Evolutionary conservation across 2,888 invertebrate genomes (phyloP).

Genomic region (Agriotes lineatus): DNA sequence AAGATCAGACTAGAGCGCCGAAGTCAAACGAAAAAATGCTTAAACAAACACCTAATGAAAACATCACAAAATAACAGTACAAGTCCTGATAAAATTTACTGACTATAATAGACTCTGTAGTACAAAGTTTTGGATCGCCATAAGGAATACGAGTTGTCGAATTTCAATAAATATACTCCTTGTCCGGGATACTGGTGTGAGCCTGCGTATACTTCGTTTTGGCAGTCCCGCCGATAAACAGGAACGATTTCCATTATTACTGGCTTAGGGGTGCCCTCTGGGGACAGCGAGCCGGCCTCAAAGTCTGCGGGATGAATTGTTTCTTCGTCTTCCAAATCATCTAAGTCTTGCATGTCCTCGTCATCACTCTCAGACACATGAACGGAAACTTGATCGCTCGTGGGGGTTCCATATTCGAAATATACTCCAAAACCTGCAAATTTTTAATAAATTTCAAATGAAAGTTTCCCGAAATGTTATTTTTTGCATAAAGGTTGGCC

Average conservation of each 20-base stretch:
- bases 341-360: constrained; percentile 82
- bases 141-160: constrained; percentile 98
- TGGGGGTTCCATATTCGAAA: constrained; percentile 96
- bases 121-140: constrained; percentile 99
- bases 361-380: constrained; percentile 97
- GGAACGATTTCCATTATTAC: constrained; percentile 90
- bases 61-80: constrained; percentile 13
- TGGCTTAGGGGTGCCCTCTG: constrained; percentile 65
- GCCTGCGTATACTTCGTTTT: constrained; percentile 97
- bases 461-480: too few relatives aligned
- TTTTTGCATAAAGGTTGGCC: too few relatives aligned
- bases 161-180: constrained; percentile 97
- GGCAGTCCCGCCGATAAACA: constrained; percentile 95
- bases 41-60: constrained; percentile 14
- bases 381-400: constrained; percentile 88
- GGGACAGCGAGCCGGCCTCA: constrained; percentile 69
- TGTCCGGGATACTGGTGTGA: constrained; percentile 97
- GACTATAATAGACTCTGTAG: constrained; percentile 98
- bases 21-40: background rate
- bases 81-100: constrained; percentile 59
- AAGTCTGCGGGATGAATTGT: constrained; percentile 68
- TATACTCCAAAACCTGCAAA: constrained; percentile 89
- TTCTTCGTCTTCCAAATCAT: constrained; percentile 69
- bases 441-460: background rate
- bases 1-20: constrained; percentile 9